These are phyloP conservation scores for Geodia barretti DNA, from an alignment of 37 sponge, comb jelly and placozoan genomes.

Conservation along the genomic window DNA sequence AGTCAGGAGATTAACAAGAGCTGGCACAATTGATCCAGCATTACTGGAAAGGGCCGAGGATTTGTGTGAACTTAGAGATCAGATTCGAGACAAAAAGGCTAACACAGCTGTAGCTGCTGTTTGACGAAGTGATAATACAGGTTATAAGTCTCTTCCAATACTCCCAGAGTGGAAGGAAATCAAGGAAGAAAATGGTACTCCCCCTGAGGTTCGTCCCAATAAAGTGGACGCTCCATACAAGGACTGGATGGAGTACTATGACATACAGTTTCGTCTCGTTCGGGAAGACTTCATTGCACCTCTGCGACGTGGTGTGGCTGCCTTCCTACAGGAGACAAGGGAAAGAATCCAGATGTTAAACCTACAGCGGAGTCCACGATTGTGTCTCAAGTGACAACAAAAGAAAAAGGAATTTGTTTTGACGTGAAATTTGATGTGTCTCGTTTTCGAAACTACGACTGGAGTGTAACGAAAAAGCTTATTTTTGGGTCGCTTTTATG, in stretches of 20 bases:
- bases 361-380: no score
- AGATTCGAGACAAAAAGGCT: background rate
- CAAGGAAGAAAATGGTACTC: background rate
- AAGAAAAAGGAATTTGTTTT: conserved; percentile 48
- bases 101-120: background rate
- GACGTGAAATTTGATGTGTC: conserved; percentile 59
- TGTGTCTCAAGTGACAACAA: conserved; percentile 10
- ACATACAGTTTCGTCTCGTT: conserved; percentile 84
- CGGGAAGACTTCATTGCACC: conserved; percentile 92
- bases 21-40: background rate
- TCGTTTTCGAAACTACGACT: conserved; percentile 32
- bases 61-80: background rate
- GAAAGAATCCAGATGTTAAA: conserved; percentile 58
- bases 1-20: background rate
- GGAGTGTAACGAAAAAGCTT: conserved; percentile 76
- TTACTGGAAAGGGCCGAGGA: background rate
- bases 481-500: conserved; percentile 88
- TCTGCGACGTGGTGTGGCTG: conserved; percentile 70
- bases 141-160: conserved; percentile 39
- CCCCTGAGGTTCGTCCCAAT: conserved; percentile 56
- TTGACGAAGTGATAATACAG: conserved; percentile 46
- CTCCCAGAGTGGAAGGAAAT: conserved; percentile 66
- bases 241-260: conserved; percentile 79
- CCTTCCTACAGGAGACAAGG: conserved; percentile 32
- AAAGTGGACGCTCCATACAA: conserved; percentile 59